These are phyloP conservation scores for Graphium colonna DNA, from an alignment of 2,888 invertebrate genomes.

Conservation along the genomic window DNA sequence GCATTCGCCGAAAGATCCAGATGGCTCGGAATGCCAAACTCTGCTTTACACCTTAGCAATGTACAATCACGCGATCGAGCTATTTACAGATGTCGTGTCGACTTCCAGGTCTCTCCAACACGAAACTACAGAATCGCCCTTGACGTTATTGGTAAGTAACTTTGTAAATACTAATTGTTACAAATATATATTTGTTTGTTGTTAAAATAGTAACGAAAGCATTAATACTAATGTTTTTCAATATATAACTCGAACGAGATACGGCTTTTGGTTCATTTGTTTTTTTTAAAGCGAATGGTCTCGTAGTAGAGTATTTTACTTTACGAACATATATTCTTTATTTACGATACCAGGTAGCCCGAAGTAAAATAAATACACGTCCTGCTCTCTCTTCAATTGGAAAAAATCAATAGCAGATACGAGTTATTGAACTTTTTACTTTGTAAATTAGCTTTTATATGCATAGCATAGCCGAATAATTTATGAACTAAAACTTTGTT, in stretches of 20 bases:
- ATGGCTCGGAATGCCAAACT: constrained; percentile 75
- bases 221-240: too few relatives aligned
- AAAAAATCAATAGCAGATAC: not conserved
- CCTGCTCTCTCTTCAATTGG: not conserved
- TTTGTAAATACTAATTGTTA: not conserved
- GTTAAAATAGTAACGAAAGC: too few relatives aligned
- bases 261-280: too few relatives aligned
- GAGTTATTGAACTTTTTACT: not conserved
- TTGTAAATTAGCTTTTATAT: not conserved
- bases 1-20: constrained; percentile 83
- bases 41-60: constrained; percentile 52
- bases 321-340: too few relatives aligned
- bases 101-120: constrained; percentile 84
- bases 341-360: not conserved
- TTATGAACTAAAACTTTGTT: not conserved
- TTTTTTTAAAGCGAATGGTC: too few relatives aligned
- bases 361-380: not conserved
- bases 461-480: not conserved
- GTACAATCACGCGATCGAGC: constrained; percentile 60
- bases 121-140: constrained; percentile 87
- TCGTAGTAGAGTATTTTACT: too few relatives aligned
- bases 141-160: constrained; percentile 84
- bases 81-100: constrained; percentile 65
- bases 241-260: too few relatives aligned
- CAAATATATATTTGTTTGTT: too few relatives aligned